phyloP scores from a whole-genome alignment of 2,113 vertebrate species.

The Channa maculata region DNA sequence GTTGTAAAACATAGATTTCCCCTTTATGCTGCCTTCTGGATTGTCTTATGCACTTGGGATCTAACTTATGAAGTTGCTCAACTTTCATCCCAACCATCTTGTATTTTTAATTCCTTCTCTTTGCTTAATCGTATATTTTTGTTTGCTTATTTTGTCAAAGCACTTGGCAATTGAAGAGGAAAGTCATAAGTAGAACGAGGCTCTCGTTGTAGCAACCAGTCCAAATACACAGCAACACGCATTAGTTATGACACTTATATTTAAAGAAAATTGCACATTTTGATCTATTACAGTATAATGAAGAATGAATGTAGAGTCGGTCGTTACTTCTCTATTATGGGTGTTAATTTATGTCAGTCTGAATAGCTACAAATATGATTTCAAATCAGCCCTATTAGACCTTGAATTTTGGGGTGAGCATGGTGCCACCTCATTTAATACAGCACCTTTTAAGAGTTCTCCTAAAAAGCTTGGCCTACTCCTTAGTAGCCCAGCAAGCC shows the following conservation, averaged over 20 bases:
- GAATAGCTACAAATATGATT: slow-evolving; percentile 37
- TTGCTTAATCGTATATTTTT: slow-evolving; percentile 31
- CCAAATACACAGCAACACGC: slow-evolving; percentile 40
- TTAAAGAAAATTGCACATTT: slow-evolving; percentile 25
- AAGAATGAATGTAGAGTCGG: slow-evolving; percentile 8
- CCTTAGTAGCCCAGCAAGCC: slow-evolving; percentile 69
- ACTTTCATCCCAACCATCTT: slow-evolving; percentile 18
- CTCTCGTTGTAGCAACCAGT: slow-evolving; percentile 46
- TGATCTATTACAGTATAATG: slow-evolving; percentile 33
- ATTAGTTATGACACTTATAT: slow-evolving; percentile 25
- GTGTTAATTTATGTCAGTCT: slow-evolving; percentile 39
- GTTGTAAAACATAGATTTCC: slow-evolving; percentile 84
- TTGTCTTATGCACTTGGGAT: slow-evolving; percentile 74
- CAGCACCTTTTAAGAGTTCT: slow-evolving; percentile 71
- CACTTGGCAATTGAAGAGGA: slow-evolving; percentile 22
- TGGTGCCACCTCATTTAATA: slow-evolving; percentile 62
- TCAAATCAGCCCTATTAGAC: slow-evolving; percentile 12
- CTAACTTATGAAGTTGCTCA: slow-evolving; percentile 53
- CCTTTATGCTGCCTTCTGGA: slow-evolving; percentile 81
- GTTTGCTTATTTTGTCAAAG: slow-evolving; percentile 22
- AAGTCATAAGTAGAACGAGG: slow-evolving; percentile 43
- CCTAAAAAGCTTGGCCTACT: slow-evolving; percentile 68
- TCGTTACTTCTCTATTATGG: slow-evolving; percentile 21
- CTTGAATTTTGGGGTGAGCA: slow-evolving; percentile 30
- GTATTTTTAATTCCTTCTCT: slow-evolving; percentile 36